Conservation (phyloP, 2,888 invertebrate genomes). For the Morinoia aosen region DNA sequence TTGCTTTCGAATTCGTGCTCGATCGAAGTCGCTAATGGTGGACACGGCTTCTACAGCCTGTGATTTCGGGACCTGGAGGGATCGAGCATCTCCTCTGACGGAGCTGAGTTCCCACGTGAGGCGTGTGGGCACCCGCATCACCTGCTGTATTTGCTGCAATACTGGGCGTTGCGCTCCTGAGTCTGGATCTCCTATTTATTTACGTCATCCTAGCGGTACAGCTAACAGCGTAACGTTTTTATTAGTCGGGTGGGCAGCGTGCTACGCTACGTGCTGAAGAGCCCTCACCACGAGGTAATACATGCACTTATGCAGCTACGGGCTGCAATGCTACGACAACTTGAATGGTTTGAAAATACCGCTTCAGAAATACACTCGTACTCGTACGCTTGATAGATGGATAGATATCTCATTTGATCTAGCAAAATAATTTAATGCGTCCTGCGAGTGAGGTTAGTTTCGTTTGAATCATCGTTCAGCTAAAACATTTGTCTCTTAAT, state of each 20-base stretch:
- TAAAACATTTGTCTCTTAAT: not conserved
- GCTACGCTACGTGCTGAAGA: too few relatives aligned
- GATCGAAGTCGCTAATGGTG: conserved; percentile 34
- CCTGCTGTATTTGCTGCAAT: not conserved
- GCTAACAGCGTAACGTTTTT: too few relatives aligned
- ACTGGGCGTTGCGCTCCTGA: not conserved
- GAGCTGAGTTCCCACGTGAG: conserved; percentile 34
- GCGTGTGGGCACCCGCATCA: not conserved
- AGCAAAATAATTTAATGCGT: not conserved
- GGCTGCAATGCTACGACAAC: too few relatives aligned
- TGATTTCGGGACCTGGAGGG: not conserved
- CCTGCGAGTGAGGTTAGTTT: not conserved
- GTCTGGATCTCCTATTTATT: too few relatives aligned
- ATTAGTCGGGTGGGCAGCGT: too few relatives aligned
- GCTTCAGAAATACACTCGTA: not conserved
- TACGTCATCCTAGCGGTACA: too few relatives aligned
- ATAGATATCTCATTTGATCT: not conserved
- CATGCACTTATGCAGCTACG: too few relatives aligned
- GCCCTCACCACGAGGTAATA: too few relatives aligned
- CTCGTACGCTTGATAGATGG: not conserved
- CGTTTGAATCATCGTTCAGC: not conserved
- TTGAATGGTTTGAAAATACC: too few relatives aligned
- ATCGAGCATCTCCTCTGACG: not conserved
- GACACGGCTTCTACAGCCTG: conserved; percentile 18
- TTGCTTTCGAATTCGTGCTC: conserved; percentile 27